Evolutionary conservation across 2,797 vertebrate genomes (phyloP).

Genomic region (Cyprinodon diabolis): DNA sequence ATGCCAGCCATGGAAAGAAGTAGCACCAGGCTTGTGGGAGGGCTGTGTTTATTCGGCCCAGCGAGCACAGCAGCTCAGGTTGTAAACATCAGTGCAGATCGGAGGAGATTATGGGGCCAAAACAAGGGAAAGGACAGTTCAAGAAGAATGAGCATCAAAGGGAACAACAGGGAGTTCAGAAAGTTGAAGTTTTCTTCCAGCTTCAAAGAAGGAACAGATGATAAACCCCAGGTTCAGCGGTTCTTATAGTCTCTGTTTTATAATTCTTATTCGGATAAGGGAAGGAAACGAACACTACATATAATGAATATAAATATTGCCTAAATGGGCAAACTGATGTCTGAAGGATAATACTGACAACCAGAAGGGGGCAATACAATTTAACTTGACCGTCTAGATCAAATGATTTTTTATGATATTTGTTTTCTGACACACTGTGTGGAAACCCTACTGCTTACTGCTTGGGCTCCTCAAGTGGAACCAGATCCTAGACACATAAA

Average conservation of each 20-base stretch:
- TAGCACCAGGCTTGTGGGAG: slow-evolving; percentile 60
- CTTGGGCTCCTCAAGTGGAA: neutral
- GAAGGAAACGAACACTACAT: neutral
- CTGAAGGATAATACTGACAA: neutral
- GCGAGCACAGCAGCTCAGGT: slow-evolving; percentile 67
- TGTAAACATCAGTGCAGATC: slow-evolving; percentile 62
- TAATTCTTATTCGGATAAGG: neutral
- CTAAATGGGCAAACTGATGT: neutral
- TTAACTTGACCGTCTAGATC: neutral
- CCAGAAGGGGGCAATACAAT: neutral
- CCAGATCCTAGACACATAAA: neutral
- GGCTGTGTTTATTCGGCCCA: slow-evolving; percentile 69
- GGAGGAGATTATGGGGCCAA: slow-evolving; percentile 49
- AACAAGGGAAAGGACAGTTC: slow-evolving; percentile 6
- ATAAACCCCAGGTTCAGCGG: neutral
- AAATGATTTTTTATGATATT: too few species aligned
- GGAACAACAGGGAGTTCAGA: neutral
- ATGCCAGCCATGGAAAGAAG: slow-evolving; percentile 71
- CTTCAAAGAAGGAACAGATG: neutral
- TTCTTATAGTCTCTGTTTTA: neutral
- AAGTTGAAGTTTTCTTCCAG: neutral
- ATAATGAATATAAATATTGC: neutral
- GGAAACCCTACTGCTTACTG: too few species aligned
- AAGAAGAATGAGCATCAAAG: neutral
- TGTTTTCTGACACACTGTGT: too few species aligned